Evolutionary conservation across 53 echinoderm and acorn worm species (phyloP).

Genomic region (Astropecten irregularis): DNA sequence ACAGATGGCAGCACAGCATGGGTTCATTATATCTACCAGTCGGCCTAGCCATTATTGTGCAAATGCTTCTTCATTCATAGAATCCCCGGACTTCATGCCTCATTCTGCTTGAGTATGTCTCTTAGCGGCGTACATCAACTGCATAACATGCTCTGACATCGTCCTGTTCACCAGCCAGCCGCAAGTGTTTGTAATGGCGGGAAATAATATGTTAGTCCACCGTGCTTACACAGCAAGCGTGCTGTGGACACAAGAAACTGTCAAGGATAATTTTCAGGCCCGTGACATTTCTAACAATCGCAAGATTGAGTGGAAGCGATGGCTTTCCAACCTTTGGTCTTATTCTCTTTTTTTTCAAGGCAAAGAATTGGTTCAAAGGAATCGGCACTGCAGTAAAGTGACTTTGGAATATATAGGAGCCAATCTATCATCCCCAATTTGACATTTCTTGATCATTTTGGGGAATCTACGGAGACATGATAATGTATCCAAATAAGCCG

Average conservation of each 20-base stretch:
- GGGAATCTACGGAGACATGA: background rate
- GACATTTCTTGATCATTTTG: conserved; percentile 26
- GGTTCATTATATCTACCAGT: no score
- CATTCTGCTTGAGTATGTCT: background rate
- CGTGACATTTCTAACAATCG: no score
- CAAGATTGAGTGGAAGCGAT: background rate
- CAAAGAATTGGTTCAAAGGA: conserved; percentile 7
- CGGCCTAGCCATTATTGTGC: no score
- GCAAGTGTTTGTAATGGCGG: background rate
- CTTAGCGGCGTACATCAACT: background rate
- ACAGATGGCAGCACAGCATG: no score
- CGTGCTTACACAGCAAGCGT: no score
- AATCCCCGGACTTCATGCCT: no score
- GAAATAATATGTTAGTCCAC: background rate
- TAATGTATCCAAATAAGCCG: conserved; percentile 14
- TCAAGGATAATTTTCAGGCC: no score
- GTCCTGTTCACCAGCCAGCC: background rate
- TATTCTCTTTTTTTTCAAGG: background rate
- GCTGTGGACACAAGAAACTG: no score
- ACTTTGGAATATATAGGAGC: background rate
- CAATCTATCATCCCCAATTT: conserved; percentile 24
- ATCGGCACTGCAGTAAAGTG: background rate
- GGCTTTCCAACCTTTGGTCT: conserved; percentile 34
- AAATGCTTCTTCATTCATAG: no score
- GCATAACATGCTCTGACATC: background rate